Evolutionary conservation across 2,113 vertebrate species (phyloP).

Genomic region (Cervus canadensis): DNA sequence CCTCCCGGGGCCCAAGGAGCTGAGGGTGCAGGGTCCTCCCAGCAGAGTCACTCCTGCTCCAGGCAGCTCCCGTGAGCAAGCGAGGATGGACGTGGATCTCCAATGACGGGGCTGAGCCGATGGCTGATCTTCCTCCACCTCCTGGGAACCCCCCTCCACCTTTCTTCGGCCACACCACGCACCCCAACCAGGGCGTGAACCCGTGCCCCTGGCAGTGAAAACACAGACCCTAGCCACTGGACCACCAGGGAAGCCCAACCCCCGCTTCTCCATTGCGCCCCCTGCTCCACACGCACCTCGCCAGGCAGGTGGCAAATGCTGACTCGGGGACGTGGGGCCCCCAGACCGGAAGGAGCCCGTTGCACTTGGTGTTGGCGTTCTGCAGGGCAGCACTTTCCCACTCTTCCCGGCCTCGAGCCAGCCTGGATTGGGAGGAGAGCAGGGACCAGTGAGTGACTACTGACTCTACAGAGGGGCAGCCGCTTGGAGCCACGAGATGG

Average conservation of each 20-base stretch:
- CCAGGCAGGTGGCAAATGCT: constrained; percentile 97
- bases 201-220: background rate
- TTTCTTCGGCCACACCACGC: background rate
- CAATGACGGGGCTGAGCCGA: background rate
- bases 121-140: background rate
- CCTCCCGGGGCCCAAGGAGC: background rate
- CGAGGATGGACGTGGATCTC: background rate
- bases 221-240: background rate
- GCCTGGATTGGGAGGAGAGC: constrained; percentile 72
- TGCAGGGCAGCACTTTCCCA: constrained; percentile 99
- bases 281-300: constrained; percentile 83
- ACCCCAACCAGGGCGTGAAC: background rate
- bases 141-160: background rate
- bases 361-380: constrained; percentile 99
- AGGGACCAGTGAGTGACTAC: constrained; percentile 1
- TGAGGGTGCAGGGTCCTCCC: background rate
- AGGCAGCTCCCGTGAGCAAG: background rate
- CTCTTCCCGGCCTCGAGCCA: constrained; percentile 96
- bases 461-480: background rate
- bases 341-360: constrained; percentile 97
- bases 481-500: accelerated
- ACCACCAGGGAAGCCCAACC: background rate
- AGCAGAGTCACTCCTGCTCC: background rate
- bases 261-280: background rate
- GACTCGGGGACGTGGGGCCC: constrained; percentile 98